phyloP scores from a whole-genome alignment of 2,888 invertebrate species.

The Dinocampus coccinellae region DNA sequence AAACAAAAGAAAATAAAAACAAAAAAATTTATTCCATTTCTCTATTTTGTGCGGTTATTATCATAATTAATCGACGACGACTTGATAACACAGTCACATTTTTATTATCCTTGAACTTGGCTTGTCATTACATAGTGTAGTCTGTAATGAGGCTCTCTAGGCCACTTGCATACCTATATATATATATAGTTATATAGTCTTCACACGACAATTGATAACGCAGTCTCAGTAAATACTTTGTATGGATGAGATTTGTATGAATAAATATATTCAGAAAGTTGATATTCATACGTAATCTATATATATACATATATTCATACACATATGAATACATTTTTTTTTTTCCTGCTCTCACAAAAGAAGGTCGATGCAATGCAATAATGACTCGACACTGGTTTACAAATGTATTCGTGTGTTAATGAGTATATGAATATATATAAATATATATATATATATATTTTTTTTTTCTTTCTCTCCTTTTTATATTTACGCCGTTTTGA shows the following conservation, averaged over 20 bases:
- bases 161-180: conserved; percentile 24
- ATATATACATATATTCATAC: background rate
- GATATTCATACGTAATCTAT: background rate
- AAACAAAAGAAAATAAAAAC: too few relatives aligned
- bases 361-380: conserved; percentile 36
- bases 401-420: too few relatives aligned
- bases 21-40: background rate
- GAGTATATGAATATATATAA: background rate
- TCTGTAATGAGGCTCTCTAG: conserved; percentile 18
- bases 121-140: conserved; percentile 27
- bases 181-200: conserved; percentile 32
- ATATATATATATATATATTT: conserved; percentile 18
- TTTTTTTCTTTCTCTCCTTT: conserved; percentile 37
- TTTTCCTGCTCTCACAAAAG: conserved; percentile 34
- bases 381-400: conserved; percentile 15
- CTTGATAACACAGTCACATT: conserved; percentile 49
- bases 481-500: too few relatives aligned
- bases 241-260: conserved; percentile 30
- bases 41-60: conserved; percentile 3
- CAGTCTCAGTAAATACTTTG: conserved; percentile 19
- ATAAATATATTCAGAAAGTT: background rate
- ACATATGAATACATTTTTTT: conserved; percentile 9
- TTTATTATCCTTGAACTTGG: conserved; percentile 56
- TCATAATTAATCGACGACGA: conserved; percentile 15
- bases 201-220: conserved; percentile 50